A percentile compares a stretch with the other conserved stretches of the same genome.
phyloP scores from a whole-genome alignment of 2,888 invertebrate genomes.

The Embidobia sp. region DNA sequence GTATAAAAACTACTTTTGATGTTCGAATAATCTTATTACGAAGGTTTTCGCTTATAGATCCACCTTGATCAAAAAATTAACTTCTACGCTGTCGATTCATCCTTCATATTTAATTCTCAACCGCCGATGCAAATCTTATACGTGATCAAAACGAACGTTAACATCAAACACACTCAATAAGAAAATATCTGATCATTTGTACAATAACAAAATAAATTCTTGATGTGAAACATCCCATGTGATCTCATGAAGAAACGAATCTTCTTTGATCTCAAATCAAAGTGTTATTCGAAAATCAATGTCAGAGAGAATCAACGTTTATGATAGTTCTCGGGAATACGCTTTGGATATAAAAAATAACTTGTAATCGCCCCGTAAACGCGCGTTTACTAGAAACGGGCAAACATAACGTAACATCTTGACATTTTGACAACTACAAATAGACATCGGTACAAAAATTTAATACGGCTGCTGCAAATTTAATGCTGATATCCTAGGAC shows the following conservation, averaged over 20 bases:
- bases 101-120: slow-evolving; percentile 23
- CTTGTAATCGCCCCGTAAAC: slow-evolving; percentile 52
- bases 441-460: slow-evolving; percentile 81
- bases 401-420: slow-evolving; percentile 66
- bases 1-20: slow-evolving; percentile 63
- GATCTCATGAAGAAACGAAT: too few relatives aligned
- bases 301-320: slow-evolving; percentile 47
- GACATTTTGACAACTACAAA: slow-evolving; percentile 77
- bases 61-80: slow-evolving; percentile 31
- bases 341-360: slow-evolving; percentile 61
- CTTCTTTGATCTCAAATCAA: too few relatives aligned
- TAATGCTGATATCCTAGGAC: slow-evolving; percentile 76
- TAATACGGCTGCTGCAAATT: slow-evolving; percentile 78
- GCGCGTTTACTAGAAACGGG: slow-evolving; percentile 33
- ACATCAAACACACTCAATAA: slow-evolving; percentile 22
- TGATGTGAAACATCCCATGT: too few relatives aligned
- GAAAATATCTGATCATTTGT: slow-evolving; percentile 20
- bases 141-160: slow-evolving; percentile 17
- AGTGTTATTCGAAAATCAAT: slow-evolving; percentile 16
- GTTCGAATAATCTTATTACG: slow-evolving; percentile 25
- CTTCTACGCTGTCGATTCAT: slow-evolving; percentile 48
- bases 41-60: slow-evolving; percentile 43
- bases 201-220: too few relatives aligned
- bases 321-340: slow-evolving; percentile 68
- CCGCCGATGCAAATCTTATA: slow-evolving; percentile 7